These are phyloP conservation scores for Agrotis segetum DNA, from an alignment of 2,888 invertebrate species.

Conservation along the genomic window DNA sequence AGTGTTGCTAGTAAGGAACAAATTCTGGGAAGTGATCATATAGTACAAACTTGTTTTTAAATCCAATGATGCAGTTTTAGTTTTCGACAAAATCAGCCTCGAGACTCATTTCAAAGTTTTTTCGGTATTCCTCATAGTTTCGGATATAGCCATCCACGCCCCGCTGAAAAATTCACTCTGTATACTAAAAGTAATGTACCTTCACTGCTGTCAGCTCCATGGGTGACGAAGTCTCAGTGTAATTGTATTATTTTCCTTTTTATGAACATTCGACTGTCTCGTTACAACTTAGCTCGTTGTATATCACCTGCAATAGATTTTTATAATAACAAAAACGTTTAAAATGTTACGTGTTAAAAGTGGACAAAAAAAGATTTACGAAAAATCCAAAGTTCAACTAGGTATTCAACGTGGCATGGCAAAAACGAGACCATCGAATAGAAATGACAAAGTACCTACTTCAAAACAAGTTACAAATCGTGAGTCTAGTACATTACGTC, in stretches of 20 bases:
- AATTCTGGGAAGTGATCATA: too few relatives aligned
- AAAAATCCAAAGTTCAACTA: conserved; percentile 41
- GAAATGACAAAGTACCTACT: conserved; percentile 52
- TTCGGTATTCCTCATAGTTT: too few relatives aligned
- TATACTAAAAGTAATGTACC: conserved; percentile 28
- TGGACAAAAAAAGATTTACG: conserved; percentile 19
- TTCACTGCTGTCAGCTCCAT: conserved; percentile 15
- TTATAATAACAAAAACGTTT: conserved; percentile 36
- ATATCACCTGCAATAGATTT: conserved; percentile 46
- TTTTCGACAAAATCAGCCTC: too few relatives aligned
- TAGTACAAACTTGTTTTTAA: too few relatives aligned
- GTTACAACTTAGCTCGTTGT: conserved; percentile 13
- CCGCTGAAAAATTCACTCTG: background rate
- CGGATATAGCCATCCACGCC: too few relatives aligned
- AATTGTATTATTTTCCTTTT: conserved; percentile 29
- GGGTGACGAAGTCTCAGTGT: conserved; percentile 1
- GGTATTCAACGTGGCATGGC: conserved; percentile 44
- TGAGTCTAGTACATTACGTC: conserved; percentile 37
- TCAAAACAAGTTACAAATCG: conserved; percentile 39
- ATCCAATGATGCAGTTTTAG: too few relatives aligned
- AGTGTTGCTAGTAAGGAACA: too few relatives aligned
- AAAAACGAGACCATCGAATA: conserved; percentile 49
- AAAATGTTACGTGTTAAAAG: background rate
- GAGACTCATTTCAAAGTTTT: too few relatives aligned
- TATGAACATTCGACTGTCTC: conserved; percentile 10